phyloP scores from a whole-genome alignment of 2,888 invertebrate species.

The Meandrusa payeni region DNA sequence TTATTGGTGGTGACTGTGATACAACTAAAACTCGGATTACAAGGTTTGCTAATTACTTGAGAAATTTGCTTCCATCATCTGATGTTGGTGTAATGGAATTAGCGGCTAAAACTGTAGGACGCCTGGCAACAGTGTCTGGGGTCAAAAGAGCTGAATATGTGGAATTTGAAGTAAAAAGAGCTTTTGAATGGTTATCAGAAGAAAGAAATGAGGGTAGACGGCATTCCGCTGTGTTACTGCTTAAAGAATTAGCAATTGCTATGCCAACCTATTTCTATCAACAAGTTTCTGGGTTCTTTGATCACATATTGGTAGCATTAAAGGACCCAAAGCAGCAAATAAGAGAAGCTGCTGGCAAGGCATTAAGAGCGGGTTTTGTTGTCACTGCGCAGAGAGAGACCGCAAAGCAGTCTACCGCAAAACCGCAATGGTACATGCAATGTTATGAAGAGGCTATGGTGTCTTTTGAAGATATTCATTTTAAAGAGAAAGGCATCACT shows the following conservation, averaged over 20 bases:
- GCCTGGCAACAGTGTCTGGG: constrained; percentile 93
- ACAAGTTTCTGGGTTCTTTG: constrained; percentile 95
- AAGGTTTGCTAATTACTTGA: constrained; percentile 94
- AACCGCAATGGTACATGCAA: constrained; percentile 94
- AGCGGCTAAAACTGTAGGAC: constrained; percentile 96
- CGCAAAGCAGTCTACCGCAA: constrained; percentile 93
- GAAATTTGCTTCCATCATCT: constrained; percentile 93
- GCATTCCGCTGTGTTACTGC: constrained; percentile 94
- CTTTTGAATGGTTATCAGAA: constrained; percentile 96
- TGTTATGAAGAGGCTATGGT: constrained; percentile 94
- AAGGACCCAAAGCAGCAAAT: constrained; percentile 95
- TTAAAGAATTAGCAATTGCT: constrained; percentile 95
- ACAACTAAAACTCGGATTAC: constrained; percentile 94
- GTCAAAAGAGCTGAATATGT: constrained; percentile 98
- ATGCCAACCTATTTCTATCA: constrained; percentile 99
- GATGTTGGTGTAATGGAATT: constrained; percentile 97
- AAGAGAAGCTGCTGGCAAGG: constrained; percentile 95
- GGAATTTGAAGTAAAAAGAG: constrained; percentile 97
- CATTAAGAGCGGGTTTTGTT: constrained; percentile 95
- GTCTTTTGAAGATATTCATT: constrained; percentile 85
- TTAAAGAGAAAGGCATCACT: constrained; percentile 88
- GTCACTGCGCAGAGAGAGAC: constrained; percentile 98
- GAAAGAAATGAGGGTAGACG: constrained; percentile 95
- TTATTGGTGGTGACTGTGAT: constrained; percentile 96
- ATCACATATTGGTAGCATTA: constrained; percentile 94